phyloP scores from a whole-genome alignment of 2,888 invertebrate species.

The Poecilus cupreus region DNA sequence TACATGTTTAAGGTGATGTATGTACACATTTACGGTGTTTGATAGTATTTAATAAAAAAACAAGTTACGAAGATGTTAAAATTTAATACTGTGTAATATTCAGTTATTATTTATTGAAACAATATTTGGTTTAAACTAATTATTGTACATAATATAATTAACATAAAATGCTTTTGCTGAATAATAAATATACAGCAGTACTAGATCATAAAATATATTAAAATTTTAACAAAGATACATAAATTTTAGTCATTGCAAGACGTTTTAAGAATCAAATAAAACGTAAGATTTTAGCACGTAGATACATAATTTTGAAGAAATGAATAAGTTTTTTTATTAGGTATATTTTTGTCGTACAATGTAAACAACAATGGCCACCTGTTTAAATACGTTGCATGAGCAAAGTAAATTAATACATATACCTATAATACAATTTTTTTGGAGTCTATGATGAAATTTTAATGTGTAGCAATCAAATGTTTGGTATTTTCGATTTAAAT shows the following conservation, averaged over 20 bases:
- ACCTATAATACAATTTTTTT: slow-evolving; percentile 15
- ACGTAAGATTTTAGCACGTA: background rate
- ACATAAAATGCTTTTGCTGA: slow-evolving; percentile 48
- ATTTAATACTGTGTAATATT: slow-evolving; percentile 17
- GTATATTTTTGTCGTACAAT: slow-evolving; percentile 8
- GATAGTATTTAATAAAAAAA: too few species aligned
- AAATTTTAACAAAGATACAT: slow-evolving; percentile 55
- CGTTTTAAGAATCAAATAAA: slow-evolving; percentile 18
- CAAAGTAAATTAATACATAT: slow-evolving; percentile 8
- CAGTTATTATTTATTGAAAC: slow-evolving; percentile 43
- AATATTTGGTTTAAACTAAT: slow-evolving; percentile 43
- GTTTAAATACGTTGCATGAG: slow-evolving; percentile 3
- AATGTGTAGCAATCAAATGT: slow-evolving; percentile 7
- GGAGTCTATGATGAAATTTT: slow-evolving; percentile 6
- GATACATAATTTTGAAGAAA: slow-evolving; percentile 14
- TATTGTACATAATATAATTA: slow-evolving; percentile 23
- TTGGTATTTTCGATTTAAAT: slow-evolving; percentile 13
- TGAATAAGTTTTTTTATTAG: slow-evolving; percentile 2
- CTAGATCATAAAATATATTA: slow-evolving; percentile 52
- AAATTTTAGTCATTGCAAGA: slow-evolving; percentile 36
- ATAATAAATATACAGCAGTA: slow-evolving; percentile 35
- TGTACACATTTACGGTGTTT: too few species aligned
- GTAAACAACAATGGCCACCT: slow-evolving; percentile 15
- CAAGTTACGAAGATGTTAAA: background rate
- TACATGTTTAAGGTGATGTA: too few species aligned